These are phyloP conservation scores for Melieria crassipennis DNA, from an alignment of 2,888 invertebrate species.

Conservation along the genomic window DNA sequence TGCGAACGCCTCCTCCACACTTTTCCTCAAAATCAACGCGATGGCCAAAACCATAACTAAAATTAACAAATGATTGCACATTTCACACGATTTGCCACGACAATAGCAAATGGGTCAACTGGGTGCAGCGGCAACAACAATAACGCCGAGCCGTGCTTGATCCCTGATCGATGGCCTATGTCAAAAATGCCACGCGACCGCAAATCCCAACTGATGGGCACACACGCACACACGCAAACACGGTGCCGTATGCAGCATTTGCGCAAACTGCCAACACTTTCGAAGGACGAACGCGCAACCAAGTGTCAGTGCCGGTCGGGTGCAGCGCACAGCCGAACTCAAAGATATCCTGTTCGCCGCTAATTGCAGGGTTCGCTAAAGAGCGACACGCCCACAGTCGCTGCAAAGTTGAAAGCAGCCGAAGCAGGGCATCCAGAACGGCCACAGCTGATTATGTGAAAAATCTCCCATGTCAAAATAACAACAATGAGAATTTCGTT, in stretches of 20 bases:
- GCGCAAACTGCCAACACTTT: background rate
- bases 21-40: no score
- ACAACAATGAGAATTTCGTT: slow-evolving; percentile 51
- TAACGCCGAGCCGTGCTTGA: slow-evolving; percentile 27
- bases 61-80: slow-evolving; percentile 61
- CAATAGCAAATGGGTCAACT: slow-evolving; percentile 33
- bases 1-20: no score
- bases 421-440: slow-evolving; percentile 24
- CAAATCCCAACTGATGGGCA: slow-evolving; percentile 41
- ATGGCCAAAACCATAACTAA: slow-evolving; percentile 55
- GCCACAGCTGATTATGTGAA: slow-evolving; percentile 42
- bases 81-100: slow-evolving; percentile 52
- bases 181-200: slow-evolving; percentile 64
- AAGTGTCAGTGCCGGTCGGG: slow-evolving; percentile 25
- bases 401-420: slow-evolving; percentile 17
- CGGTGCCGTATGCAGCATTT: slow-evolving; percentile 45
- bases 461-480: slow-evolving; percentile 60
- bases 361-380: slow-evolving; percentile 25
- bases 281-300: background rate
- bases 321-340: slow-evolving; percentile 9
- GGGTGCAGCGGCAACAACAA: slow-evolving; percentile 1
- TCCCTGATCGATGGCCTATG: slow-evolving; percentile 51
- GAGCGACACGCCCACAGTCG: slow-evolving; percentile 29
- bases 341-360: slow-evolving; percentile 14
- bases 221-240: no score